Conservation (phyloP, 2,888 invertebrate genomes). For the Emmelina monodactyla region DNA sequence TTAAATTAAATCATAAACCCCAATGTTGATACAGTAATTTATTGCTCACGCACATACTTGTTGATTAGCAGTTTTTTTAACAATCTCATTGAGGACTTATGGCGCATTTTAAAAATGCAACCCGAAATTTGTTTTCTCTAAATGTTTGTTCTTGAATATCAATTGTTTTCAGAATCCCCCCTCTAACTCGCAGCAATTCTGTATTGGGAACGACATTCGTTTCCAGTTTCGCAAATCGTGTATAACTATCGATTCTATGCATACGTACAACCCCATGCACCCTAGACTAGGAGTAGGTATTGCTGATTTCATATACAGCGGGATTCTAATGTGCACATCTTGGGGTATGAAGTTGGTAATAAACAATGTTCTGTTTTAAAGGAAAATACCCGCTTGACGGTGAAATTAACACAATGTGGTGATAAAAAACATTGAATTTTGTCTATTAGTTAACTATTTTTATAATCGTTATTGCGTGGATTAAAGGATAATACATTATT, state of each 20-base stretch:
- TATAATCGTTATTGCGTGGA: no score
- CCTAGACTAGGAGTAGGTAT: neutral
- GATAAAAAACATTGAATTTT: no score
- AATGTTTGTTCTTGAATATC: neutral
- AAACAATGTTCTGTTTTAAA: neutral
- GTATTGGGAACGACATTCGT: slow-evolving; percentile 1
- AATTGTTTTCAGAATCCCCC: neutral
- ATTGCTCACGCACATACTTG: no score
- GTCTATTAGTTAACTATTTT: no score
- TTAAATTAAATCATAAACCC: no score
- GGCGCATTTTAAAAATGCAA: neutral
- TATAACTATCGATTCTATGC: neutral
- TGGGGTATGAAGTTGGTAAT: neutral
- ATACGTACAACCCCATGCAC: neutral
- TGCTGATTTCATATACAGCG: neutral
- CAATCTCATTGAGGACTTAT: neutral
- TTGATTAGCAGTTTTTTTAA: neutral
- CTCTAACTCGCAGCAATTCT: neutral
- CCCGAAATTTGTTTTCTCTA: neutral
- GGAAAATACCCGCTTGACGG: no score
- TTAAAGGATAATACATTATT: no score
- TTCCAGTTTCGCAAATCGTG: slow-evolving; percentile 8
- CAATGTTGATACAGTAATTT: no score
- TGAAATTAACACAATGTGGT: no score
- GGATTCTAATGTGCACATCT: neutral